Conservation (phyloP, 2,888 invertebrate genomes). For the Pseudococcus longispinus region DNA sequence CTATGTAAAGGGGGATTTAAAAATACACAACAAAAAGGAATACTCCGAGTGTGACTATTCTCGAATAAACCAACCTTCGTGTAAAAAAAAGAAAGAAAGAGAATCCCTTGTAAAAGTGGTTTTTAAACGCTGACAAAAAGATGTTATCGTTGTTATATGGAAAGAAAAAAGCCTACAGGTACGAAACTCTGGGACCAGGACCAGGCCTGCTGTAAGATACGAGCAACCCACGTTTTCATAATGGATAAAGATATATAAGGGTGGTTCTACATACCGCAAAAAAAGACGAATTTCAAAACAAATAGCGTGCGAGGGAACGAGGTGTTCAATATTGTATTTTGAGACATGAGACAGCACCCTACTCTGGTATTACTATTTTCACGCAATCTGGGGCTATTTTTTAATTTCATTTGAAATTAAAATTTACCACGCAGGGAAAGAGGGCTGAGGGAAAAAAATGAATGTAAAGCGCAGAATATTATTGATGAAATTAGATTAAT, state of each 20-base stretch:
- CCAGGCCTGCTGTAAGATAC: conserved; percentile 8
- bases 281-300: conserved; percentile 16
- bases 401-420: not conserved
- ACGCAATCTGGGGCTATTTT: not conserved
- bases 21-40: not conserved
- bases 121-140: conserved; percentile 52
- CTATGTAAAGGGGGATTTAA: not conserved
- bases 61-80: conserved; percentile 4
- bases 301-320: not conserved
- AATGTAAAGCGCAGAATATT: too few relatives aligned
- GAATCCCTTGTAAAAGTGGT: conserved; percentile 49
- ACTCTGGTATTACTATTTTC: not conserved
- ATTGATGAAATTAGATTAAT: too few relatives aligned
- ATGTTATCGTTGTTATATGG: conserved; percentile 44
- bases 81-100: not conserved
- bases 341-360: not conserved
- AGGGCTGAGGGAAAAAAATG: too few relatives aligned
- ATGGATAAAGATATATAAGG: not conserved
- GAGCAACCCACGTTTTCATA: not conserved
- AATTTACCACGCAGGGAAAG: too few relatives aligned
- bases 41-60: conserved; percentile 40
- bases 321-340: not conserved
- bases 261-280: conserved; percentile 7
- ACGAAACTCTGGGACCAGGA: not conserved
- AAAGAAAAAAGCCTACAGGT: conserved; percentile 18